Evolutionary conservation across 2,113 vertebrate genomes (phyloP), one percentile per base, ranked within the genome.

Genomic region (Oenanthe melanoleuca): DNA sequence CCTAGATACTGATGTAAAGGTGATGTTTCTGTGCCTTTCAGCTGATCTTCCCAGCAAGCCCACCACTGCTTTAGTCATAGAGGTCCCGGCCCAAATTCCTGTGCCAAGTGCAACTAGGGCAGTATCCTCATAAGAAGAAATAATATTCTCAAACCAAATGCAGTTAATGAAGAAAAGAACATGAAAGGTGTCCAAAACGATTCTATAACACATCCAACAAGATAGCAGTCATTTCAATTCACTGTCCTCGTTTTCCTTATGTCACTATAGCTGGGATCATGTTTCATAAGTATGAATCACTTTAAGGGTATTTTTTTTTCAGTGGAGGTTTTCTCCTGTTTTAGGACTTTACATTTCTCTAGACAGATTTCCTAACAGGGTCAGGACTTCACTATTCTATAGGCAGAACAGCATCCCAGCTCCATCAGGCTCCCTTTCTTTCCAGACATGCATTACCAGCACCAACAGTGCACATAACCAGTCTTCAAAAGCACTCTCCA

Each of bases 371-470:
- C 60, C 59, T 89, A 21, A 82, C 33, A 72, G 23, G 12, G 21
- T 61, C n/a, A 57, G 25, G 28, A 40, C 17, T 59, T 70, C 1
- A 0, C 8, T 3, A 0, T 49, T 89, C 28, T 8, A 3, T 19
- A 65, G 42, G n/a, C 21, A 80, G 16, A 29, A 15, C 13, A 47
- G 4, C 21, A 38, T 31, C 53, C 19, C 31, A 66, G 12, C 25
- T 88, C 31, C 26, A 57, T 20, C 45, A 79, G 33, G 3, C 34
- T 61, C 31, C 11, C 17, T 50, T 80, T 73, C 55, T 34, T 85
- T 83, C 47, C 31, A 42, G 53, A 13, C 34, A 26, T 45, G 45
- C 24, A 56, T 26, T 33, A 56, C 44, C 25, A 49, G 17, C 52
- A 52, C 31, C 21, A 56, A 31, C 16, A n/a, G 12, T 15, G 31